phyloP scores from a whole-genome alignment of 2,113 vertebrate species.

The Alligator sinensis region DNA sequence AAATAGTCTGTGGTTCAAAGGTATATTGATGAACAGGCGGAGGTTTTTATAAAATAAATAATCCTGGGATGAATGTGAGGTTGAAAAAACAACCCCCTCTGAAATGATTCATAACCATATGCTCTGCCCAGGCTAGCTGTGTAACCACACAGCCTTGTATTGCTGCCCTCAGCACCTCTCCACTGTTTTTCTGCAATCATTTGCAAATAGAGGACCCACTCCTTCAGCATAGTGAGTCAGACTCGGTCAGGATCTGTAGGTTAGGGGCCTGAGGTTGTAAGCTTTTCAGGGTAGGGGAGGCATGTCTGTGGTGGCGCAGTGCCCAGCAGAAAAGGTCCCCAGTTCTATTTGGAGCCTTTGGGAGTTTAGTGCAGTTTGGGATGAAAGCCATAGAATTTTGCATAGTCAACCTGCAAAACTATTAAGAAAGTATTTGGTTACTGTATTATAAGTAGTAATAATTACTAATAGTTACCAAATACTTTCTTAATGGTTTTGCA shows the following conservation, averaged over 20 bases:
- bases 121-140: not conserved
- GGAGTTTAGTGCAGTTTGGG: not conserved
- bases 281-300: not conserved
- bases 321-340: not conserved
- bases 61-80: not conserved
- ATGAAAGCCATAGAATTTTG: too few species aligned
- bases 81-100: not conserved
- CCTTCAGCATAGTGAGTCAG: not conserved
- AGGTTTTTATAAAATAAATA: not conserved
- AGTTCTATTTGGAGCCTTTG: not conserved
- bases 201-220: too few species aligned
- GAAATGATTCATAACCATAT: not conserved
- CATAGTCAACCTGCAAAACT: too few species aligned
- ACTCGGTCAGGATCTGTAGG: not conserved
- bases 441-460: too few species aligned
- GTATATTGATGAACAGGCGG: not conserved
- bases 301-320: not conserved
- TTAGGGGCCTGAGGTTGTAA: not conserved
- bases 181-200: not conserved
- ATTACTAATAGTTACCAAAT: not conserved
- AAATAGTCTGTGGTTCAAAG: not conserved
- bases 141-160: accelerated
- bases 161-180: not conserved
- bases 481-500: not conserved
- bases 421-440: too few species aligned